A percentile compares a stretch with the other conserved stretches of the same genome.
Conservation (phyloP, 1,140 invertebrate species). For the Agrilus planipennis region DNA sequence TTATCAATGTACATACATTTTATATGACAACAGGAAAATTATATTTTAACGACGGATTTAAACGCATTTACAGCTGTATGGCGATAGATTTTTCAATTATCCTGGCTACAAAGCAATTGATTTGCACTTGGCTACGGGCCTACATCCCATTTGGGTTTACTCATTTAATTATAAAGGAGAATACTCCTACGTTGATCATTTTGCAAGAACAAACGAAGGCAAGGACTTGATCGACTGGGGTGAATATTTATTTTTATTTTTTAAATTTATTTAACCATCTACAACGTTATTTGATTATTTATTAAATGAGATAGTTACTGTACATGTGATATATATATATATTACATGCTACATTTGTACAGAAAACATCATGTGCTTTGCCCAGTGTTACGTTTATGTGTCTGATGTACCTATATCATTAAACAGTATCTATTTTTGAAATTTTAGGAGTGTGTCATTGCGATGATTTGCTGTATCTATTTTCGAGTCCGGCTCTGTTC, state of each 20-base stretch:
- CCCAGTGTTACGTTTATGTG: no score
- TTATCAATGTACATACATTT: constrained; percentile 19
- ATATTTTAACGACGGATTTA: no score
- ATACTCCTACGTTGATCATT: constrained; percentile 13
- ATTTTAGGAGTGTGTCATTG: constrained; percentile 18
- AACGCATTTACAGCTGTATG: constrained; percentile 19
- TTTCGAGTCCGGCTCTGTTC: constrained; percentile 17
- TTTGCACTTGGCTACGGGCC: constrained; percentile 14
- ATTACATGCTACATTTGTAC: no score
- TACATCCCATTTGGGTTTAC: constrained; percentile 17
- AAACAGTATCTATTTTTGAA: no score
- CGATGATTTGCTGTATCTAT: constrained; percentile 23
- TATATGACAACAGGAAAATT: neutral
- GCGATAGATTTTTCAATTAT: constrained; percentile 20
- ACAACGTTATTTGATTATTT: no score
- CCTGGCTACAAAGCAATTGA: constrained; percentile 16
- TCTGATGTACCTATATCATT: no score
- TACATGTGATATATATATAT: no score
- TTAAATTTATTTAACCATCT: neutral
- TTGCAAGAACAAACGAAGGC: constrained; percentile 12
- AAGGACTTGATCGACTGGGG: constrained; percentile 16
- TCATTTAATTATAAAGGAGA: constrained; percentile 20
- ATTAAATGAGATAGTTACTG: no score
- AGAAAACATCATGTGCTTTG: no score
- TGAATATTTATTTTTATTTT: constrained; percentile 4